phyloP scores from a whole-genome alignment of 2,113 vertebrate species.

The Hippocampus zosterae region DNA sequence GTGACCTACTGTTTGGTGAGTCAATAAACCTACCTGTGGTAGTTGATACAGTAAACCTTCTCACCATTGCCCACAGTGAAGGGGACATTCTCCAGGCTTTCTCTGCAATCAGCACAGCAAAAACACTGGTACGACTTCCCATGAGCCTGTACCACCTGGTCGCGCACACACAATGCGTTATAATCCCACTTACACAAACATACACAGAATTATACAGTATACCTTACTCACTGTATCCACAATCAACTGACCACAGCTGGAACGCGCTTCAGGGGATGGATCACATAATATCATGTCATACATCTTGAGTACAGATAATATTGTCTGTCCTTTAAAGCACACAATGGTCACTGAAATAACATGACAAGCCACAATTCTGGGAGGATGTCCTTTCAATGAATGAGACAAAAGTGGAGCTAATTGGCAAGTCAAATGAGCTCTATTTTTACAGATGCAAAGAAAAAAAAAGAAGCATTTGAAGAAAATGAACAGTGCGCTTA shows the following conservation, averaged over 20 bases:
- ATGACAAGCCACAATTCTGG: background rate
- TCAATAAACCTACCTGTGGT: constrained; percentile 77
- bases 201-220: background rate
- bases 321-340: background rate
- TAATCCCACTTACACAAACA: background rate
- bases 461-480: background rate
- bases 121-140: constrained; percentile 93
- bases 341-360: background rate
- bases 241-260: constrained; percentile 83
- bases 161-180: background rate
- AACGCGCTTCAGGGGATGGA: constrained; percentile 83
- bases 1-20: background rate
- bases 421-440: constrained; percentile 6
- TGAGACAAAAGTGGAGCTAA: background rate
- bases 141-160: constrained; percentile 86
- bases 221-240: constrained; percentile 81
- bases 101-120: constrained; percentile 82
- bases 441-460: background rate
- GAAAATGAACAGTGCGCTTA: background rate
- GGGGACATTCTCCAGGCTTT: constrained; percentile 81
- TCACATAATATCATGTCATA: background rate
- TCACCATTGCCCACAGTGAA: constrained; percentile 83
- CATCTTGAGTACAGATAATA: background rate
- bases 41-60: constrained; percentile 89
- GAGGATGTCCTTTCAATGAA: background rate